Evolutionary conservation across 2,797 vertebrate genomes (phyloP), one percentile per base, ranked within the genome.

Genomic region (Hoplostethus mediterraneus): DNA sequence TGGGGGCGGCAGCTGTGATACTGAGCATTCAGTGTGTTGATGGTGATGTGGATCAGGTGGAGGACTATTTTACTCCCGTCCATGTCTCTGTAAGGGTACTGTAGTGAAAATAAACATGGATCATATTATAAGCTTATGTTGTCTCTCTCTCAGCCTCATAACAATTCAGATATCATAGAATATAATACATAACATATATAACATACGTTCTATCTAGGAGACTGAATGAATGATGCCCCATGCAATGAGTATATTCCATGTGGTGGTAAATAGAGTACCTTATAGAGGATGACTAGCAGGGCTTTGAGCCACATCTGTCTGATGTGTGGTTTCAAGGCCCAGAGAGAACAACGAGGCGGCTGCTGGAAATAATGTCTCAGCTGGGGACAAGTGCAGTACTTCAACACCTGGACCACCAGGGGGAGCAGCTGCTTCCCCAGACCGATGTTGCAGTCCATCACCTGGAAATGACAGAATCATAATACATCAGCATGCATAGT

Each of bases 1-100:
- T 99, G 98, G 0, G 98, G 97, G 70, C 97, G 97, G 91, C 98
- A 99, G 96, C 98, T 99, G 93, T 99, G 98, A 88, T 99, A 99
- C 79, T 99, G 98, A 6, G 98, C 98, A 0, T 99, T 99, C 80
- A 99, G 95, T 0, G 98, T 99, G 93, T 99, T 99, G 87, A 99
- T 96, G 49, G 98, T 99, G 89, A 99, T 99, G 91, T 99, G 96
- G 91, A 99, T 97, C 87, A 99, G 95, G 89, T 99, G 97, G 74
- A 99, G 94, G 51, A 99, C 95, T 73, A 97, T 94, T 94, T 99
- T 99, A 93, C 97, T 97, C 88, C 97, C 95, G 40, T 99, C 98
- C 94, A 97, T 97, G 89, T 99, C 98, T 93, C 97, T 96, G 88
- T 99, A 99, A n/a, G 98, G 97, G 77, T 99, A 99, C 98, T 99